Evolutionary conservation across 2,113 vertebrate genomes (phyloP).

Genomic region (Grallaria varia): DNA sequence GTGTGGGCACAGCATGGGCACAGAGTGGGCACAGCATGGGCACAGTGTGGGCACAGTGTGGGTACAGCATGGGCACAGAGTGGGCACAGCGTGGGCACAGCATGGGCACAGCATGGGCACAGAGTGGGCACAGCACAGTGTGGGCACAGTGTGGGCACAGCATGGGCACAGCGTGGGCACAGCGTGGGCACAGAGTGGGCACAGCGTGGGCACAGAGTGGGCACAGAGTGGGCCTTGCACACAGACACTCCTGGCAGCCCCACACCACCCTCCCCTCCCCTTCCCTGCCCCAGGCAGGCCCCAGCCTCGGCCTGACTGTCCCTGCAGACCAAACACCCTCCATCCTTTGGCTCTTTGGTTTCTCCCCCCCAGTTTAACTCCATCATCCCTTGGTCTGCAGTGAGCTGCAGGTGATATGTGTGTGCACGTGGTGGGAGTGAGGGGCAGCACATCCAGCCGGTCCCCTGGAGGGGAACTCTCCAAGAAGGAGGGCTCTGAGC

Average conservation of each 20-base stretch:
- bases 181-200: not conserved
- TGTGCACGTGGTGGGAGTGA: not conserved
- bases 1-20: too few species aligned
- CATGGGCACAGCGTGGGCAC: too few species aligned
- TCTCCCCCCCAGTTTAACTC: not conserved
- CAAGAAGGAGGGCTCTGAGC: not conserved
- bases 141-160: too few species aligned
- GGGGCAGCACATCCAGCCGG: not conserved
- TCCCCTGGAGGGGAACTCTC: not conserved
- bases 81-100: too few species aligned
- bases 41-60: too few species aligned
- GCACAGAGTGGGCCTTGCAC: not conserved
- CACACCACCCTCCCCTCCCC: not conserved
- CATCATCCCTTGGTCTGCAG: accelerated
- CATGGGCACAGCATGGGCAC: too few species aligned
- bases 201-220: not conserved
- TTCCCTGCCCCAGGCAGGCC: not conserved
- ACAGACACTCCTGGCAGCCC: not conserved
- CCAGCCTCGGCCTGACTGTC: not conserved
- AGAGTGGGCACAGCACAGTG: too few species aligned
- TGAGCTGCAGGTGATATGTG: accelerated
- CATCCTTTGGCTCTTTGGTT: accelerated
- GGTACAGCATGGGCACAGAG: too few species aligned
- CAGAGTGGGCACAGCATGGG: too few species aligned
- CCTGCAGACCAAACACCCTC: accelerated